A percentile compares a stretch with the other conserved stretches of the same genome.
Evolutionary conservation across 35 echinoderm and acorn worm species (phyloP).

Genomic region (Lytechinus pictus): DNA sequence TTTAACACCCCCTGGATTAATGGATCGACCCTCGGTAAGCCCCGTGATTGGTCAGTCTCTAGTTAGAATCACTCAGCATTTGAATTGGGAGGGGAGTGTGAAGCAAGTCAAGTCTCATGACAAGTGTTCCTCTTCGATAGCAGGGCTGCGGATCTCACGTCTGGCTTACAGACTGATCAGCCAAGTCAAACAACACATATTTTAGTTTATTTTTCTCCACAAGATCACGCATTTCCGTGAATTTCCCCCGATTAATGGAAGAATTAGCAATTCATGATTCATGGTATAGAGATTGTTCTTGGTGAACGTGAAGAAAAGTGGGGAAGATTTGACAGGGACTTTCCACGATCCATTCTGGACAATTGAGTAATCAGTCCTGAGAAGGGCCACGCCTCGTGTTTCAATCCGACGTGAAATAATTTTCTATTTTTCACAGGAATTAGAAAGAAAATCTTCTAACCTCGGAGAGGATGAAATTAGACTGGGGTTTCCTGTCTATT

Average conservation of each 20-base stretch:
- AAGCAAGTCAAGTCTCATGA: conserved; percentile 21
- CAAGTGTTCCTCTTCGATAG: background rate
- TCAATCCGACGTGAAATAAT: background rate
- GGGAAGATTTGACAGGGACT: background rate
- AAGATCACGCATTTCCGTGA: conserved; percentile 9
- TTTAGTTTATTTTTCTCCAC: background rate
- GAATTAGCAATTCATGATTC: background rate
- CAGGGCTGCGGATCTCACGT: background rate
- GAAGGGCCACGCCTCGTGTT: background rate
- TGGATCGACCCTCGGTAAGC: conserved; percentile 26
- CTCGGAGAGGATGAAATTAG: background rate
- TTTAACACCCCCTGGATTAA: conserved; percentile 25
- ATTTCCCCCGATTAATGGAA: background rate
- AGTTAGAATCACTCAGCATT: background rate
- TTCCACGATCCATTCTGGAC: background rate
- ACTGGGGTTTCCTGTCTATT: conserved; percentile 25
- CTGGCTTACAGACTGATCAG: background rate
- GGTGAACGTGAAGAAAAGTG: background rate
- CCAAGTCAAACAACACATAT: background rate
- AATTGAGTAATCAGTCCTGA: conserved; percentile 25
- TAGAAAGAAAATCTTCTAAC: background rate
- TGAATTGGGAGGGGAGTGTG: background rate
- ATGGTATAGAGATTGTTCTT: background rate
- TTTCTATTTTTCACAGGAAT: background rate
- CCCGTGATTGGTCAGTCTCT: conserved; percentile 25